Evolutionary conservation across 2,888 invertebrate genomes (phyloP), one percentile per base, ranked within the genome.

Genomic region (Heliconius ethilla): DNA sequence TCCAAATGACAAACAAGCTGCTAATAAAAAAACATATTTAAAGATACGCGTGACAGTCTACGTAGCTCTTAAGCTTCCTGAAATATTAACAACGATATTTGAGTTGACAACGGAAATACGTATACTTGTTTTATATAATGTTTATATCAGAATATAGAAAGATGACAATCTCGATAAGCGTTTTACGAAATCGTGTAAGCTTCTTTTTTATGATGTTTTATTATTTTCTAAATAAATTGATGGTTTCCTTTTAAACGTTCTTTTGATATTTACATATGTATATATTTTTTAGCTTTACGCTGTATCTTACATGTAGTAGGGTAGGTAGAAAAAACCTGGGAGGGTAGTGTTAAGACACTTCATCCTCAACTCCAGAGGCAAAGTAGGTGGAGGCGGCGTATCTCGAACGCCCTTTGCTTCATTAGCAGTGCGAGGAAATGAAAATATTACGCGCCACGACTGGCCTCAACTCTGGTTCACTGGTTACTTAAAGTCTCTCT

Each of bases 51-150:
- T 27, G 51, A n/a, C 55, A 66, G 77, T 75, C 70, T 75, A 62
- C 55, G 74, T 70, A 55, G 63, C 55, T 55, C 70, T 75, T 75
- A 65, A 77, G 29, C 65, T 77, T 65, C 25, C 67, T 76, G 65
- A 76, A 75, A 79, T 77, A 79, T 79, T 70, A 70, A 70, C 65
- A 70, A 70, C 45, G 29, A 33, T 59, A 77, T 75, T 75, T 37
- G 63, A 74, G 25, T 70, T 70, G 79, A 77, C 79, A 79, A 59
- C 70, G 59, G 27, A 66, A 70, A 65, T 77, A 70, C 62, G 10
- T 27, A 62, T 51, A 65, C 51, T 55, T 18, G 18, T 70, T 63
- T 10, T 40, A 37, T 33, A 37, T 37, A 66, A 18, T 65, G 51
- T 25, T 33, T 63, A 18, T 37, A 29, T 22, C 9, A 65, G 45